Percentiles rank a stretch among this genome's conserved stretches.
Conservation (phyloP, 1,140 invertebrate species). For the Megathymus violae region DNA sequence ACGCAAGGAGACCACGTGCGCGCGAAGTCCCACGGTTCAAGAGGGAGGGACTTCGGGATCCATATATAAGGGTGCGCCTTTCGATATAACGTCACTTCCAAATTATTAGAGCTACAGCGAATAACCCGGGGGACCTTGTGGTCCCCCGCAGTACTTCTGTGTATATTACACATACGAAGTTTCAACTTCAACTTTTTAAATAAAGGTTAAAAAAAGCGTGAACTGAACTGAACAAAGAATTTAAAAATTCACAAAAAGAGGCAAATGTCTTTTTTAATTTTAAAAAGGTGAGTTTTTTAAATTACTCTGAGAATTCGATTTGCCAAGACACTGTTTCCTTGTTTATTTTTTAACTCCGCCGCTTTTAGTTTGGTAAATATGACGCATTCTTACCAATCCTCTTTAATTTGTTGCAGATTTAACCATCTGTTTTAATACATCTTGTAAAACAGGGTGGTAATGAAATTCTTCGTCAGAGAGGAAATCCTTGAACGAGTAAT, state of each 20-base stretch:
- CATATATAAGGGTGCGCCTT: slow-evolving; percentile 64
- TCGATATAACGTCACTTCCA: slow-evolving; percentile 56
- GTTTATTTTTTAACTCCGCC: background rate
- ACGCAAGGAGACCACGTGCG: slow-evolving; percentile 77
- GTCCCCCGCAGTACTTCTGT: slow-evolving; percentile 48
- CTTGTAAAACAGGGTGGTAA: slow-evolving; percentile 32
- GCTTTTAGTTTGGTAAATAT: slow-evolving; percentile 7
- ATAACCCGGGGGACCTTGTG: slow-evolving; percentile 61
- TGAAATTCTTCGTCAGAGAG: slow-evolving; percentile 30
- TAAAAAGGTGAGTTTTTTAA: slow-evolving; percentile 55
- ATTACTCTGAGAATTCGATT: slow-evolving; percentile 45
- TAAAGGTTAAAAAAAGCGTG: no score
- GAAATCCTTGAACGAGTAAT: slow-evolving; percentile 24
- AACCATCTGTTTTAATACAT: slow-evolving; percentile 25
- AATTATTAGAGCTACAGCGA: slow-evolving; percentile 57
- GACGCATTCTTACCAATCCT: slow-evolving; percentile 9
- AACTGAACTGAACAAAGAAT: no score
- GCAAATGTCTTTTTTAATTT: background rate
- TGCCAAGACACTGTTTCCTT: slow-evolving; percentile 4
- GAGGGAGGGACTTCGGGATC: slow-evolving; percentile 58
- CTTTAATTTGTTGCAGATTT: slow-evolving; percentile 34
- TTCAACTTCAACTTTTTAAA: background rate
- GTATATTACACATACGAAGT: background rate
- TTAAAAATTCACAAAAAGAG: background rate
- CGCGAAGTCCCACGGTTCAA: slow-evolving; percentile 68